phyloP scores from a whole-genome alignment of 2,888 invertebrate genomes.

The Epistrophe eligans region DNA sequence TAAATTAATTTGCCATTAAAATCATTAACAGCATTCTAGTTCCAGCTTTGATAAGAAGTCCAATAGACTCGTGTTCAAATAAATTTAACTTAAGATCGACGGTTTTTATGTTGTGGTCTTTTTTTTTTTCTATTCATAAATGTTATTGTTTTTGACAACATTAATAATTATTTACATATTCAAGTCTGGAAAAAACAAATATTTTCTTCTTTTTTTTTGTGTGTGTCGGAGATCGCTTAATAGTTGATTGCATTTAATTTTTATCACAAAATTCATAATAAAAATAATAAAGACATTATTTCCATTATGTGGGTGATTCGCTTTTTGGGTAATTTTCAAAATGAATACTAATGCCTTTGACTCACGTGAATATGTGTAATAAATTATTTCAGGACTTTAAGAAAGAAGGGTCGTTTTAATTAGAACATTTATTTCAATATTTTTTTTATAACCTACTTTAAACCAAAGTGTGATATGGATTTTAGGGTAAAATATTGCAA shows the following conservation, averaged over 20 bases:
- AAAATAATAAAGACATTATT: slow-evolving; percentile 33
- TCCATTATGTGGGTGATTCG: slow-evolving; percentile 24
- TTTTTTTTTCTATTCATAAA: slow-evolving; percentile 26
- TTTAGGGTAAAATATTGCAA: background rate
- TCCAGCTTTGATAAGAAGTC: background rate
- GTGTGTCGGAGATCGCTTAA: background rate
- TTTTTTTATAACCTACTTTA: background rate
- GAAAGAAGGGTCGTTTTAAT: slow-evolving; percentile 4
- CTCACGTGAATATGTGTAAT: slow-evolving; percentile 2
- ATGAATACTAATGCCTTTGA: background rate
- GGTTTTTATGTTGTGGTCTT: background rate
- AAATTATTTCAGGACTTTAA: background rate
- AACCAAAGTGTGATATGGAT: background rate
- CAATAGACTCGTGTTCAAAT: background rate
- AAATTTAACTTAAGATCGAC: slow-evolving; percentile 6
- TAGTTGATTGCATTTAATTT: slow-evolving; percentile 16
- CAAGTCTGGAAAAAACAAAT: slow-evolving; percentile 1
- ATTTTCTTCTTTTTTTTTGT: too few species aligned
- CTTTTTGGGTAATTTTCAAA: background rate
- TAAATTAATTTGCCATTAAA: slow-evolving; percentile 28
- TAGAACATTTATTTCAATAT: slow-evolving; percentile 13
- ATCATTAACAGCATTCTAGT: slow-evolving; percentile 21
- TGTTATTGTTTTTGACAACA: slow-evolving; percentile 18
- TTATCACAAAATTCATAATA: slow-evolving; percentile 18
- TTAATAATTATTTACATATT: slow-evolving; percentile 2